phyloP scores from a whole-genome alignment of 1,140 invertebrate species.

The Drosophila nasuta region DNA sequence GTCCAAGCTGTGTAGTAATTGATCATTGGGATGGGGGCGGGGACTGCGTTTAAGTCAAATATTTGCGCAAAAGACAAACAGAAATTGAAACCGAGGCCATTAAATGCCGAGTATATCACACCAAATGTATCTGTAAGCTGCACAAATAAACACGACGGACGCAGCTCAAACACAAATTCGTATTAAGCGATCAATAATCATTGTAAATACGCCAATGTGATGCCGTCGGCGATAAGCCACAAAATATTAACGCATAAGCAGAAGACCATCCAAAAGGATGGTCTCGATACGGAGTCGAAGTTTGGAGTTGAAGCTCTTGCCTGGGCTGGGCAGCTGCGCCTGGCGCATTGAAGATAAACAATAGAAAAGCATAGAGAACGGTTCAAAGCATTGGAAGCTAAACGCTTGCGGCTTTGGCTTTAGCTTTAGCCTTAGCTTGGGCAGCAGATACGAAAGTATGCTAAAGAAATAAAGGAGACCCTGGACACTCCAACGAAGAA shows the following conservation, averaged over 20 bases:
- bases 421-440: background rate
- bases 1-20: constrained; percentile 48
- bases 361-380: constrained; percentile 78
- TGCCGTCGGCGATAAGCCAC: constrained; percentile 68
- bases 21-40: constrained; percentile 41
- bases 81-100: constrained; percentile 31
- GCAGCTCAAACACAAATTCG: constrained; percentile 51
- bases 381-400: constrained; percentile 48
- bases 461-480: constrained; percentile 40
- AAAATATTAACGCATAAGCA: constrained; percentile 72
- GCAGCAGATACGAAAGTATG: constrained; percentile 51
- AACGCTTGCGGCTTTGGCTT: constrained; percentile 52
- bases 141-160: constrained; percentile 61
- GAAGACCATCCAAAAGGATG: background rate
- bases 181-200: constrained; percentile 83
- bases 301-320: background rate
- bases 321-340: constrained; percentile 27
- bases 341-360: constrained; percentile 72
- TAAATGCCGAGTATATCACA: constrained; percentile 44
- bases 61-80: constrained; percentile 52
- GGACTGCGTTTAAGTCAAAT: constrained; percentile 34
- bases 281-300: too few relatives aligned
- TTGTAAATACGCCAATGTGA: constrained; percentile 77
- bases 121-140: constrained; percentile 59
- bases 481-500: constrained; percentile 27